Percentiles rank a stretch among this genome's conserved stretches.
These are phyloP conservation scores for Conger conger DNA, from an alignment of 2,113 vertebrate genomes.

Conservation along the genomic window DNA sequence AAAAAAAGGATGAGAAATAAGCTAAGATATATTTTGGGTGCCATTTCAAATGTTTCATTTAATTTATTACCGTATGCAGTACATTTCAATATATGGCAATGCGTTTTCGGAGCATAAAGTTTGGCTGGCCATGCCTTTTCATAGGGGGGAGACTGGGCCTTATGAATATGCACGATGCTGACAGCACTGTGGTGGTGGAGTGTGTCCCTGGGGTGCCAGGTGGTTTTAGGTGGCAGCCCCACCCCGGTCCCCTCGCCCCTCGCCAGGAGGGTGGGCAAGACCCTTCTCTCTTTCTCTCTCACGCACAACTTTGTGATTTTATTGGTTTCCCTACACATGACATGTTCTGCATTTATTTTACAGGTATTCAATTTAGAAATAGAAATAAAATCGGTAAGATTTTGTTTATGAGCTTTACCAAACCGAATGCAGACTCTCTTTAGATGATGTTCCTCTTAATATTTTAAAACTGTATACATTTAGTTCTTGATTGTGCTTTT, in stretches of 20 bases:
- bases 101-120: no score
- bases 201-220: not conserved
- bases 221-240: not conserved
- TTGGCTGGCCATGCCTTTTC: not conserved
- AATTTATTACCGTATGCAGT: no score
- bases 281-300: no score
- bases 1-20: no score
- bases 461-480: not conserved
- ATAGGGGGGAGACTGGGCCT: not conserved
- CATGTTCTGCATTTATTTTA: not conserved
- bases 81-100: no score
- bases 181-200: not conserved
- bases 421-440: not conserved
- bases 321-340: not conserved
- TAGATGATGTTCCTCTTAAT: not conserved
- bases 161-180: not conserved
- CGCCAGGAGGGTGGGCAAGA: no score
- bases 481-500: not conserved
- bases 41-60: no score
- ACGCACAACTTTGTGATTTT: not conserved
- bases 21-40: no score
- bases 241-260: not conserved
- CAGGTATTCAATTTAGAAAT: not conserved
- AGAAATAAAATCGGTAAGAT: not conserved
- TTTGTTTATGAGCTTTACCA: not conserved